Base-by-base conservation (phyloP, 2,797 vertebrate genomes). In the Arrhamphus sclerolepis region DNA sequence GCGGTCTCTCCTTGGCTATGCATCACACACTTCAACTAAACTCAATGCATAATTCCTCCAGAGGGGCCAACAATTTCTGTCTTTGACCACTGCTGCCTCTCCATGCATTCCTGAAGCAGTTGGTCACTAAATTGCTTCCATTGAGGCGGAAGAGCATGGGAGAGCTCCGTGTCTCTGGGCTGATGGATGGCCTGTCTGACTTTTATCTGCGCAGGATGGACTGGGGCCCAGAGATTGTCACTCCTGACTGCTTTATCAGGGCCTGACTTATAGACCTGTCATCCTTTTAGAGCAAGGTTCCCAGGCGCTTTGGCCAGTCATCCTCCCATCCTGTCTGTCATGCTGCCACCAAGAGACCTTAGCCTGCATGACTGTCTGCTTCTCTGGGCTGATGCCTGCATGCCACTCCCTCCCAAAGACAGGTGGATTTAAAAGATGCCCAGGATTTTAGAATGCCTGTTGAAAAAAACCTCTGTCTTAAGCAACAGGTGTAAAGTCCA, bases 121-220 rank as follows among this genome's bases (percentile, higher is more conserved):
- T 62, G 80, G 71, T 82, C 84, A 83, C 78, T 82, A 80, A 83
- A 53, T 66, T 29, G 47, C 62, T 78, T 75, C 75, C 67, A 86
- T 81, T 75, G 74, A 68, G 80, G 72, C 19, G 14, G 77, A 78
- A 72, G 78, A 74, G 66, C 65, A 47, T 62, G 73, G 70, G 82
- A 81, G 83, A 62, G 77, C 73, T 79, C 76, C 70, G 31, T 75
- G 85, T 85, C 77, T 85, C 66, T 5, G 40, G 41, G 53, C 85
- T 91, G 91, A 92, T 87, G 87, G 88, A 92, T 89, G 87, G 68
- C 76, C 87, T 87, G 89, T 91, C 86, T 49, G 62, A 73, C 79
- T 90, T n/a, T 90, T 89, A 91, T 91, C 90, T 87, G 80, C 69
- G 84, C 81, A 84, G 87, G 91, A 91, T 62, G 82, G 87, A 84